Base-by-base conservation (phyloP, 2,113 vertebrate species). In the Hiodon tergisus region DNA sequence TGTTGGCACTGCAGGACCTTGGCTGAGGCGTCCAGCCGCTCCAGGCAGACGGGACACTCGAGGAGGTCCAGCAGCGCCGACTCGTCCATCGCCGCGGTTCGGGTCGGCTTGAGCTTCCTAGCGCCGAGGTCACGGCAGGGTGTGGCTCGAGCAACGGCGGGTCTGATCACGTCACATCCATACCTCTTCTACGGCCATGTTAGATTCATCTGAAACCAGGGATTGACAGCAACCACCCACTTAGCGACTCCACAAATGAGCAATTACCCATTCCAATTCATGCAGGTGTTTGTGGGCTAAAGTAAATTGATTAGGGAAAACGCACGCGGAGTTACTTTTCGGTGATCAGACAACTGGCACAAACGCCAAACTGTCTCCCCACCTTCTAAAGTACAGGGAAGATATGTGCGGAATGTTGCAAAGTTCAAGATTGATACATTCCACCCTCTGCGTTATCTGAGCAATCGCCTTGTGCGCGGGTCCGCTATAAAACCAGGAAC, bases 1-100 rank as follows among this genome's bases (percentile, higher is more conserved):
- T 99, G 97, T 71, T 99, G 97, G 88, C 97, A 99, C 63, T 97
- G 96, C 78, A 99, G 89, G 71, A 99, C 97, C 85, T 99, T 99
- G 0, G 97, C 97, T 0, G 96, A 92, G 76, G 95, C 95, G 58
- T 99, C 97, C 17, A 99, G 92, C 17, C 97, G 94, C 85, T 99
- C 97, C 58, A 99, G 88, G 83, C 97, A 99, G 80, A 99, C 97
- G 0, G 97, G 97, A 81, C 97, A 99, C 90, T 99, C 97, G 72
- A 99, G 88, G 78, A 99, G 89, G 87, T 99, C 97, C 92, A 99
- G 81, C 88, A 99, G 83, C 63, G 94, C 93, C 0, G 97, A 99
- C 80, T 99, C 97, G 82, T 99, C 97, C 97, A 99, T 99, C 48
- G 69, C 72, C 61, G 52, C 31, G 31, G 31, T 31, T 31, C 31